Conservation (phyloP, 2,888 invertebrate species). For the Leuctra nigra region DNA sequence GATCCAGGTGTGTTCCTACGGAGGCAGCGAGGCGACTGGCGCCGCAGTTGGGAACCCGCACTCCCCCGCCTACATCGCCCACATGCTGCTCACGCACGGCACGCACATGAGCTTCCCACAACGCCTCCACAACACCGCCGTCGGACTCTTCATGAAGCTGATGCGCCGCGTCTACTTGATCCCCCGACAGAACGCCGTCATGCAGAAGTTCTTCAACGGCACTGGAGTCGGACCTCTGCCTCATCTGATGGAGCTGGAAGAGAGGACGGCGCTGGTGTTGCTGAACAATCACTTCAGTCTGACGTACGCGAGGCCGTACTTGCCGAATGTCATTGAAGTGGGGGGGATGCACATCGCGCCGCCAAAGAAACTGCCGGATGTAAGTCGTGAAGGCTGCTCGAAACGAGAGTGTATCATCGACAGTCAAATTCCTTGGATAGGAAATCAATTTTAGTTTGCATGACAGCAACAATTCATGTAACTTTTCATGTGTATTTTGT, state of each 20-base stretch:
- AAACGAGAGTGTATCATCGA: background rate
- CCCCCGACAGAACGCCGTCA: constrained; percentile 4
- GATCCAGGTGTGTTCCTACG: constrained; percentile 41
- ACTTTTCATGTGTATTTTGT: no score
- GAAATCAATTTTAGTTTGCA: background rate
- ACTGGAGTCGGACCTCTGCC: constrained; percentile 17
- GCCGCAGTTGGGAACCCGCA: constrained; percentile 43
- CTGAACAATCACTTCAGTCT: constrained; percentile 38
- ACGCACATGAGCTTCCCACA: constrained; percentile 42
- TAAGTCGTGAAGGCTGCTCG: background rate
- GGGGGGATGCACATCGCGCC: constrained; percentile 41
- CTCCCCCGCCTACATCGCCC: constrained; percentile 46
- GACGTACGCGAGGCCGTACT: constrained; percentile 37
- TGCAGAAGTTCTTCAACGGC: constrained; percentile 15
- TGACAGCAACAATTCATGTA: no score
- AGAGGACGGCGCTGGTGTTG: constrained; percentile 29
- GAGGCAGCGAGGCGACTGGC: constrained; percentile 43
- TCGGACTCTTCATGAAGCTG: background rate
- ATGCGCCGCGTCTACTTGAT: background rate
- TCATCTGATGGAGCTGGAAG: constrained; percentile 22
- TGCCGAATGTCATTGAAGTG: constrained; percentile 39
- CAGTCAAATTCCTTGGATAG: background rate
- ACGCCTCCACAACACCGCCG: constrained; percentile 44
- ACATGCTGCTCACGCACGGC: constrained; percentile 44
- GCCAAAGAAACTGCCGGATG: constrained; percentile 37